Base-by-base conservation (phyloP, 2,797 vertebrate genomes). In the Eremophila alpestris region DNA sequence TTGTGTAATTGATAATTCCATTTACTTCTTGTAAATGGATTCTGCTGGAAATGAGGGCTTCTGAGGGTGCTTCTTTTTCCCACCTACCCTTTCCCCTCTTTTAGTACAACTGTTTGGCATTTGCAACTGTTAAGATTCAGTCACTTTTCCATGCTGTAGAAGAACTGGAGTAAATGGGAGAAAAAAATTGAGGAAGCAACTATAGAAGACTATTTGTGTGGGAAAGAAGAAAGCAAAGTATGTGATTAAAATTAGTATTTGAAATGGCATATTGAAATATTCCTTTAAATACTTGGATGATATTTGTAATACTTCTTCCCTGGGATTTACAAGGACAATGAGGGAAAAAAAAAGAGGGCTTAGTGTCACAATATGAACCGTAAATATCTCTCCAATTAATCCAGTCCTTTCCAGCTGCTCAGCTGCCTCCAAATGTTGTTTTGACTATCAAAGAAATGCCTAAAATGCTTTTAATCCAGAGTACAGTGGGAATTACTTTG, bases 21-120 rank as follows among this genome's bases (percentile, higher is more conserved):
- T n/a, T n/a, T n/a, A 91, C 80, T 96, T 97, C 91, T 90, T 96
- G 90, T 95, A 89, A 96, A 82, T 58, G 32, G 22, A 23, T 90
- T 96, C 63, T 95, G 5, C 86, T 96, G 84, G 93, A 96, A 97
- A 93, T 60, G 18, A 78, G 62, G 45, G 65, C 90, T 96, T 95
- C 70, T 32, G 27, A 56, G 46, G 19, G 40, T 80, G 45, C 76
- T 81, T 89, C 8, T 26, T 54, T 67, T 92, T 27, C 34, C 34
- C 21, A 67, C 52, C 32, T 24, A 0, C 41, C 8, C 18, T 77
- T 83, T 87, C 71, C 16, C 83, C n/a, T 70, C 56, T 83, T 92
- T 80, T 90, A 70, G 29, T 60, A 62, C 64, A 91, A 73, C 67
- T 93, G 16, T 89, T 73, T 70, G 73, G n/a, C 63, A 83, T 94